phyloP scores from a whole-genome alignment of 2,888 invertebrate species.

The Papilio gigon region DNA sequence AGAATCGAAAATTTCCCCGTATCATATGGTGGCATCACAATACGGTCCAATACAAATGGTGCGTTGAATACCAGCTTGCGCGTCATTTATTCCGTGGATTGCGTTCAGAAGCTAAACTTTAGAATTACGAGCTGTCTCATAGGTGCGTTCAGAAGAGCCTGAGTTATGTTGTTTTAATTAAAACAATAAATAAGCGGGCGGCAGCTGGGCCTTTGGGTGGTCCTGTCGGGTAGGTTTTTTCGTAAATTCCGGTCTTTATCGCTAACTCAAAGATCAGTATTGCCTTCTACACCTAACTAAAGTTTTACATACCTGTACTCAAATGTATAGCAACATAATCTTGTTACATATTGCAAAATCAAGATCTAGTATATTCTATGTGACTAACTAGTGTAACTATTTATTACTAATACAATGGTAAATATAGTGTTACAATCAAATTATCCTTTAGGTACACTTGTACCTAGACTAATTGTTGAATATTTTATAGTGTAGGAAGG shows the following conservation, averaged over 20 bases:
- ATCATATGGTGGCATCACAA: background rate
- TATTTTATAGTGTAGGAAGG: background rate
- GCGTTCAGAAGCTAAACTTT: constrained; percentile 63
- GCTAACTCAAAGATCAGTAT: constrained; percentile 57
- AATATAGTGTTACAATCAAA: background rate
- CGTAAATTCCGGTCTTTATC: constrained; percentile 68
- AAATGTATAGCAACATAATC: background rate
- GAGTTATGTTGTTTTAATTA: constrained; percentile 80
- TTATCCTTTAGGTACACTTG: background rate
- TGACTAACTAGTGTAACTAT: background rate
- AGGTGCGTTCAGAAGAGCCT: constrained; percentile 61
- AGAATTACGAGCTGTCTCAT: constrained; percentile 70
- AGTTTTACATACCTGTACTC: constrained; percentile 43
- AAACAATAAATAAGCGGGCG: constrained; percentile 73
- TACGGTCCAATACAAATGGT: background rate
- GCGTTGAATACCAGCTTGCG: constrained; percentile 30
- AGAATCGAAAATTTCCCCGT: background rate
- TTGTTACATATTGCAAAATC: background rate
- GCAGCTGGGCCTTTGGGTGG: constrained; percentile 69
- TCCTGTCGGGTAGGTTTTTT: constrained; percentile 60
- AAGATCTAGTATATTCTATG: background rate
- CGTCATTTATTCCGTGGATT: constrained; percentile 51
- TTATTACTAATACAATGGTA: background rate
- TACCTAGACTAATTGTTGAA: background rate
- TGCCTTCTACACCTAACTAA: constrained; percentile 45